Conservation (phyloP, 2,888 invertebrate genomes). For the Orthonychiurus folsomi region DNA sequence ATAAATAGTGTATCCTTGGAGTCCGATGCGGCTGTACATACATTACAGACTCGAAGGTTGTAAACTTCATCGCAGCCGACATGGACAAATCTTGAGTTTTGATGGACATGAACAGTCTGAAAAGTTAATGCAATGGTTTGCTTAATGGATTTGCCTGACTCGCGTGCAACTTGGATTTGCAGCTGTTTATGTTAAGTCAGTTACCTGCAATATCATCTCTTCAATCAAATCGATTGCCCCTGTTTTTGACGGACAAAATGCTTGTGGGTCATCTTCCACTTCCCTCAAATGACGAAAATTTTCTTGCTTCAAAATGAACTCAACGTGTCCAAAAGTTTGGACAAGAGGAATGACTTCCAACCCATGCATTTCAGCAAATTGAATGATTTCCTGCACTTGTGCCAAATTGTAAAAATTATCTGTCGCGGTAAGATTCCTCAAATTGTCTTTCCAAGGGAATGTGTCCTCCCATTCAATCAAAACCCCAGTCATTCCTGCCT, state of each 20-base stretch:
- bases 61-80: slow-evolving; percentile 68
- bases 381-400: slow-evolving; percentile 58
- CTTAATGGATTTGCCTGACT: too few relatives aligned
- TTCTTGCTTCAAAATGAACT: slow-evolving; percentile 68
- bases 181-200: slow-evolving; percentile 10
- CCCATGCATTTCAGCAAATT: slow-evolving; percentile 56
- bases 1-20: slow-evolving; percentile 54
- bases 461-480: slow-evolving; percentile 84
- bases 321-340: slow-evolving; percentile 82
- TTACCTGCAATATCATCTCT: slow-evolving; percentile 61
- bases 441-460: slow-evolving; percentile 63
- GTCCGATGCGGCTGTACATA: slow-evolving; percentile 46
- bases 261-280: slow-evolving; percentile 57
- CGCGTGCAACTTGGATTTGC: too few relatives aligned
- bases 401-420: slow-evolving; percentile 55
- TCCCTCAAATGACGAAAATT: slow-evolving; percentile 59
- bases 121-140: slow-evolving; percentile 12
- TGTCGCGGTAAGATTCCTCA: slow-evolving; percentile 50
- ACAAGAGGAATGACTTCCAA: slow-evolving; percentile 67
- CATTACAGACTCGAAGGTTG: slow-evolving; percentile 59
- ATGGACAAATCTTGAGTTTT: slow-evolving; percentile 51
- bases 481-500: slow-evolving; percentile 70
- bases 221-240: slow-evolving; percentile 55
- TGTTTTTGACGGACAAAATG: slow-evolving; percentile 62
- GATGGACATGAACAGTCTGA: slow-evolving; percentile 45